Conservation (phyloP, 1,140 invertebrate genomes). For the Temnothorax longispinosus region DNA sequence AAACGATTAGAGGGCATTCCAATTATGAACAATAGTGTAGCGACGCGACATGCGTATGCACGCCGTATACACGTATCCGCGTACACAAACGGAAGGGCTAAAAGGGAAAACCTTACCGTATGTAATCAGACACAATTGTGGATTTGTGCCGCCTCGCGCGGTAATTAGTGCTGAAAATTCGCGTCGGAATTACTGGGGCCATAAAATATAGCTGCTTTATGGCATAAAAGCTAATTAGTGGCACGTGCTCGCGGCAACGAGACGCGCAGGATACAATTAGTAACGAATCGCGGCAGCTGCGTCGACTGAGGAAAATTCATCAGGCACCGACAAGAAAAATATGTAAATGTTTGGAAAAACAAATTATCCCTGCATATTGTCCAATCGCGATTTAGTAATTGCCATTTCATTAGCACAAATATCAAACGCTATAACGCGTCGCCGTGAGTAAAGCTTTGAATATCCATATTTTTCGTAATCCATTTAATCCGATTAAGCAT, state of each 20-base stretch:
- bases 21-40: constrained; percentile 49
- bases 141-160: constrained; percentile 51
- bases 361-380: constrained; percentile 16
- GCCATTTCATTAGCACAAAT: constrained; percentile 36
- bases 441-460: constrained; percentile 11
- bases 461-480: constrained; percentile 31
- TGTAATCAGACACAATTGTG: constrained; percentile 60
- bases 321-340: constrained; percentile 49
- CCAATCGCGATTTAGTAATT: constrained; percentile 21
- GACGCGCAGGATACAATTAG: constrained; percentile 70
- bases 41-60: neutral
- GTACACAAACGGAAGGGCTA: neutral
- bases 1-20: constrained; percentile 68
- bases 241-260: constrained; percentile 68
- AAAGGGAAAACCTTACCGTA: constrained; percentile 67
- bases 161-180: constrained; percentile 72
- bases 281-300: constrained; percentile 69
- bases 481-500: constrained; percentile 37
- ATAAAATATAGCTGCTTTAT: constrained; percentile 71
- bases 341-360: constrained; percentile 52
- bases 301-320: constrained; percentile 54
- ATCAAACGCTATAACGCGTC: constrained; percentile 24
- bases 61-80: neutral
- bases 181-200: constrained; percentile 46
- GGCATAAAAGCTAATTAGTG: constrained; percentile 71